Evolutionary conservation across 2,888 invertebrate genomes (phyloP), one percentile per base, ranked within the genome.

Genomic region (Pollenia labialis): DNA sequence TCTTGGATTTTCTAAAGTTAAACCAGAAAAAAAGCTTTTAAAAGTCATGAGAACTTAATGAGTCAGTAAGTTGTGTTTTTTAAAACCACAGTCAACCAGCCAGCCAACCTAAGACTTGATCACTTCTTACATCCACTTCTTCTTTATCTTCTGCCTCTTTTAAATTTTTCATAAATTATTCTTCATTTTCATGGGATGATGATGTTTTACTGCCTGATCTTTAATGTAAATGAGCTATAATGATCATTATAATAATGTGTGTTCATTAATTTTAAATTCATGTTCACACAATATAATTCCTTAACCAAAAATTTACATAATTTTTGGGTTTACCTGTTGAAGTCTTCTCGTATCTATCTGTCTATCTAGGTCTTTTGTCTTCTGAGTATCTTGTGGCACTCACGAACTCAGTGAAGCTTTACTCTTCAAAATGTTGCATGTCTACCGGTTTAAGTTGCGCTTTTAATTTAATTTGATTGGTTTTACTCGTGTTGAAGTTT

Each of bases 381-480:
- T 56, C 3, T 42, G 10, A 60, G 58, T 82, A 64, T 32, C 56
- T 81, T 81, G 64, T 72, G 69, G 71, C 80, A 75, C 69, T 76
- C 68, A 83, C 56, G 80, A 81, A 84, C 62, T 72, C 71, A 77
- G 18, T 81, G 77, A 77, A 81, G 85, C 81, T 85, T 87, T 77
- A 76, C 86, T 74, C 66, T 56, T 74, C 44, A 50, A 52, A 56
- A 72, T 66, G 60, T 72, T 81, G 77, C 84, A 87, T 81, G 81
- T 84, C 87, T 81, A 84, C 85, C 81, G 77, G 81, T 87, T 85
- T 77, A 50, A 84, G 81, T 54, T 68, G 69, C 12, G 69, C 62
- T 80, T 83, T 64, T 64, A 50, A 16, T 79, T 68, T 79, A n/a
- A 52, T 69, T 80, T 80, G 62, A 60, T 44, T 66, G 68, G 52